Base-by-base conservation (phyloP, 2,113 vertebrate species). In the Meles meles region DNA sequence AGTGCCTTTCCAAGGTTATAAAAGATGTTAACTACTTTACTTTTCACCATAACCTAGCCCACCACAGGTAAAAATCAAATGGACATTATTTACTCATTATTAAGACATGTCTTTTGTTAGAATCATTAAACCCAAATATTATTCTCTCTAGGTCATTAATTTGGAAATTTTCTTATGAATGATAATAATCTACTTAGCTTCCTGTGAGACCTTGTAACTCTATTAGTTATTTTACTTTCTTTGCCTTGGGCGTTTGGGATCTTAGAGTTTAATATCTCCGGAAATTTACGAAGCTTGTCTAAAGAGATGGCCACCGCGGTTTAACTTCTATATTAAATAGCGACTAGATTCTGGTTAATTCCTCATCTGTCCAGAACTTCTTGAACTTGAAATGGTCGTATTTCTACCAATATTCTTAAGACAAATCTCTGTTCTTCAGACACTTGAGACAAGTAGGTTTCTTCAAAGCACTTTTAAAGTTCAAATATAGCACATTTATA, bases 71-170 rank as follows among this genome's bases (percentile, higher is more conserved):
- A 72, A 90, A 97, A 93, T 97, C 74, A 96, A 96, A 94, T 85
- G 79, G 61, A 93, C 96, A 93, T 96, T 96, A 97, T 97, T 98
- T 98, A 97, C 96, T 95, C 90, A 83, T 97, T 97, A 93, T 81
- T 57, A 95, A 94, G 86, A 90, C 47, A 55, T 88, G 77, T 90
- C 91, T 98, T 98, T 97, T 98, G 80, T 97, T 88, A 94, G 96
- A 98, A 95, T 97, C 93, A 97, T 97, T 98, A 97, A 97, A 80
- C 83, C 81, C 94, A 97, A 97, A 96, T 98, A 98, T 97, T 96
- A 95, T 98, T 97, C 93, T 96, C 95, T 92, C 90, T 95, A 90
- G 93, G 55, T 81, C 97, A 96, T 98, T 98, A 97, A 98, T 97
- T 96, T 93, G 49, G 49, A 96, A 97, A 93, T 97, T 98, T 98